Percentiles rank a stretch among this genome's conserved stretches.
phyloP scores from a whole-genome alignment of 2,888 invertebrate species.

The Polydesmus complanatus region DNA sequence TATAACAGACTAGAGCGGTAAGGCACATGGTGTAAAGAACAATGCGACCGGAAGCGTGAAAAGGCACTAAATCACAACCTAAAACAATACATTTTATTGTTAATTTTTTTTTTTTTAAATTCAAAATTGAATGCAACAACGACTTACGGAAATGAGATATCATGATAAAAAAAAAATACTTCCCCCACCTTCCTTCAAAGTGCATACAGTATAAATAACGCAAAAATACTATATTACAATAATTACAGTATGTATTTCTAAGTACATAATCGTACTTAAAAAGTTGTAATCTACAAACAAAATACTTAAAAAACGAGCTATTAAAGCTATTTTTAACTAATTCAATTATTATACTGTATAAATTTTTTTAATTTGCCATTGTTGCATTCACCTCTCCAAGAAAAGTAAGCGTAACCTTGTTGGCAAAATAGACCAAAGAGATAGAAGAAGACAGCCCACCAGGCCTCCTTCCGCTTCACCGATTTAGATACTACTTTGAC shows the following conservation, averaged over 20 bases:
- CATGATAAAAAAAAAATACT: too few species aligned
- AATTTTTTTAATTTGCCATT: background rate
- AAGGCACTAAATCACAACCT: constrained; percentile 7
- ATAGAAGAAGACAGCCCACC: constrained; percentile 11
- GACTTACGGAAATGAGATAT: too few species aligned
- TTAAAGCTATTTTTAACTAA: background rate
- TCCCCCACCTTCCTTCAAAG: too few species aligned
- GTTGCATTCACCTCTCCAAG: too few species aligned
- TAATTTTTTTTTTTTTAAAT: too few species aligned
- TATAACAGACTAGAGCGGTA: constrained; percentile 4
- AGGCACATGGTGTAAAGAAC: constrained; percentile 9
- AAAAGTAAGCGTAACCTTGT: constrained; percentile 5
- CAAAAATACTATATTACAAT: too few species aligned
- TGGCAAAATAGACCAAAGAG: constrained; percentile 9
- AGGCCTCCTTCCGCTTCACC: background rate
- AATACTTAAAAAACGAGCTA: background rate
- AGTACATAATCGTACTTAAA: too few species aligned
- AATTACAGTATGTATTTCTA: too few species aligned
- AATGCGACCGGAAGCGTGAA: background rate
- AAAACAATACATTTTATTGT: too few species aligned
- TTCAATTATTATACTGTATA: background rate
- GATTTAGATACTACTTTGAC: background rate
- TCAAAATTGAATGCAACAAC: too few species aligned
- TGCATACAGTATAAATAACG: too few species aligned
- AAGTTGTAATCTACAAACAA: background rate